Base-by-base conservation (phyloP, 2,113 vertebrate species). In the Regulus satrapa region DNA sequence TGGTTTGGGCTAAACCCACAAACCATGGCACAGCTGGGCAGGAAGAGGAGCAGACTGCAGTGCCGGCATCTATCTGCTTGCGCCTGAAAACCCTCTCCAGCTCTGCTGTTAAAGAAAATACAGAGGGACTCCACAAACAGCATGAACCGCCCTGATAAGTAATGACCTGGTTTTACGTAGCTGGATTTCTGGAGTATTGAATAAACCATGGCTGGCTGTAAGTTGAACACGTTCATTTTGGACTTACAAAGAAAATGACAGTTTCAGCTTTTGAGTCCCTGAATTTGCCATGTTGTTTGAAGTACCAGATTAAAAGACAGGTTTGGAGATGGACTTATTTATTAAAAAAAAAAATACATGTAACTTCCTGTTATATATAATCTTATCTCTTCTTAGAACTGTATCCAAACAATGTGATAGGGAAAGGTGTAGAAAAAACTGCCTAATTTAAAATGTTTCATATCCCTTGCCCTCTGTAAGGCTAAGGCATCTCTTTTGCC, bases 11-110 rank as follows among this genome's bases (percentile, higher is more conserved):
- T 93, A 80, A 93, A 67, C 63, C 63, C 85, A 80, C 82, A 92
- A 90, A 90, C 92, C 94, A 67, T 94, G 95, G 94, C 88, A 90
- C 92, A 97, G 96, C 96, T 96, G 95, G 92, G 94, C 96, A 97
- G 96, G 96, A 97, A 97, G 94, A 94, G 75, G 71, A 96, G 79
- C 95, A 97, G 96, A 97, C 92, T 40, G 95, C 83, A 86, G 72
- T 0, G 10, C 86, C 1, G 12, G 74, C 82, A 73, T 75, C 74
- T 74, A 34, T 74, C 56, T 46, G 78, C 92, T 61, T 49, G 49
- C 0, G 58, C 95, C 82, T 90, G 75, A 61, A 61, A 88, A 87
- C 43, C 36, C 48, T 38, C 36, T 54, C 51, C 66, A 69, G 79
- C 82, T 90, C 75, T 80, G 75, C 82, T 91, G 46, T 84, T 88